Evolutionary conservation across 2,888 invertebrate genomes (phyloP), one percentile per base, ranked within the genome.

Genomic region (Hypomecis atomaria): DNA sequence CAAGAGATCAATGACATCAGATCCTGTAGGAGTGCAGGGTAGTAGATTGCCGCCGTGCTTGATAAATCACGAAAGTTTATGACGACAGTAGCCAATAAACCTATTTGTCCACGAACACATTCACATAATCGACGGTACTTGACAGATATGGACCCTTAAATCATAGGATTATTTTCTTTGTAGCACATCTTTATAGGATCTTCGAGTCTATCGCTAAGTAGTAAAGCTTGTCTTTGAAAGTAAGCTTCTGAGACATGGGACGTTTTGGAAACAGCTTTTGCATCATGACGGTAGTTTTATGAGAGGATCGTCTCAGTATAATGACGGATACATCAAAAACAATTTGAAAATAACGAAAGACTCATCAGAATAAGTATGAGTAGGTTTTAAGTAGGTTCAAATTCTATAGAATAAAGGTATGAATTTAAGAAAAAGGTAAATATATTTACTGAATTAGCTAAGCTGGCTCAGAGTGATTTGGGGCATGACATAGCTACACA

Each of bases 81-180:
- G 81, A 79, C 83, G 80, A 83, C 84, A 84, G 85, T 83, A 86
- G 81, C 82, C 88, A 85, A 86, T 92, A 92, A 92, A 92, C 89
- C 89, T 89, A 89, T 90, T 90, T 89, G 89, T 88, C 82, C 80
- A 78, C 82, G 80, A 84, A 84, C 82, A 83, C 83, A 84, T 88
- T 84, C 87, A 86, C 84, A 89, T 89, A 89, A 88, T 87, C 86
- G 86, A 77, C 78, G 76, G 74, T 77, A 82, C 81, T 84, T 82
- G 87, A 86, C 85, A 86, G 87, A 88, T 88, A 89, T 86, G 82
- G 85, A 80, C 76, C 79, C 80, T 77, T 89, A 88, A 88, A 90
- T 90, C 89, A 87, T 72, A 70, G 70, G 81, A 85, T 84, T 84
- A 87, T 87, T 88, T 88, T 87, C 84, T 82, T 85, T 86, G 83